Percentiles rank a stretch among this genome's conserved stretches.
These are phyloP conservation scores for Eueides isabella DNA, from an alignment of 1,140 invertebrate genomes.

Conservation along the genomic window DNA sequence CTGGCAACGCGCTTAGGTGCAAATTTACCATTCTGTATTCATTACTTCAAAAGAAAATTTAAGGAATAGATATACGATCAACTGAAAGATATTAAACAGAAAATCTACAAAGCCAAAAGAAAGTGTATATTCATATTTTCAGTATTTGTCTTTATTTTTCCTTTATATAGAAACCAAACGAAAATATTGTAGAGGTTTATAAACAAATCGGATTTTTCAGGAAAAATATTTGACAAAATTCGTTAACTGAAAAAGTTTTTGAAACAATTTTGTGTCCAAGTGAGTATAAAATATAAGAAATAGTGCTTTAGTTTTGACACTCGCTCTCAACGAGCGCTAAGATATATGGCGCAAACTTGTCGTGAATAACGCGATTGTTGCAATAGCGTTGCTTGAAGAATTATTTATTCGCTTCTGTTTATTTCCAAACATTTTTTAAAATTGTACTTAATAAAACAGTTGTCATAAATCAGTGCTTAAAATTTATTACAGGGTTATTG, in stretches of 20 bases:
- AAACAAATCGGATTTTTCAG: not conserved
- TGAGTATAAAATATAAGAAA: constrained; percentile 29
- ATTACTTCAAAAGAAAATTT: not conserved
- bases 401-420: constrained; percentile 22
- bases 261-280: constrained; percentile 23
- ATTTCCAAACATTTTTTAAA: constrained; percentile 6
- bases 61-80: not conserved
- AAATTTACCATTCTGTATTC: not conserved
- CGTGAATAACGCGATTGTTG: constrained; percentile 35
- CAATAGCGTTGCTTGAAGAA: constrained; percentile 31
- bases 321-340: constrained; percentile 28
- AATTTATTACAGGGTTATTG: not conserved
- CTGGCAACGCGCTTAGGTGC: not conserved
- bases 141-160: not conserved
- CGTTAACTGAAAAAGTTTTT: constrained; percentile 22
- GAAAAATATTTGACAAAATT: constrained; percentile 18
- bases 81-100: not conserved
- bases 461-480: not conserved
- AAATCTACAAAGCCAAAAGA: not conserved
- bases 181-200: constrained; percentile 17
- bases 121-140: not conserved
- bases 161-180: not conserved
- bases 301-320: constrained; percentile 35
- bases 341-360: constrained; percentile 37
- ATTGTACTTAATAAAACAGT: not conserved